Evolutionary conservation across 2,888 invertebrate genomes (phyloP).

Genomic region (Campoplex capitator): DNA sequence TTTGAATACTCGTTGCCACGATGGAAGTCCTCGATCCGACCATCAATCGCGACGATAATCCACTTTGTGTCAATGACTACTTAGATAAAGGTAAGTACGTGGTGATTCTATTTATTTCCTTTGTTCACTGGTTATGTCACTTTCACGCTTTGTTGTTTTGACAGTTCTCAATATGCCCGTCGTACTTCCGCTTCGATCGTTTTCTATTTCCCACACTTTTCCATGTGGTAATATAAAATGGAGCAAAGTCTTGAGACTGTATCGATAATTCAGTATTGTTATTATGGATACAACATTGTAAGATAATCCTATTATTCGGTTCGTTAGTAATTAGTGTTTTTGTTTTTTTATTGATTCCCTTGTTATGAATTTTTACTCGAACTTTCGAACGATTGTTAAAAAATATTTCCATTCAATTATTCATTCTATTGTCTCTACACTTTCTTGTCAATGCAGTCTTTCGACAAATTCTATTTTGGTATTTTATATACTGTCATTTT

Average conservation of each 20-base stretch:
- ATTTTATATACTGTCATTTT: background rate
- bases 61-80: conserved; percentile 80
- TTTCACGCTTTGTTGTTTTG: conserved; percentile 32
- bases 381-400: background rate
- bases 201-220: background rate
- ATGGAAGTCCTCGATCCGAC: conserved; percentile 83
- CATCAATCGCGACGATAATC: conserved; percentile 81
- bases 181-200: conserved; percentile 1
- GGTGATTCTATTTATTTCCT: conserved; percentile 15
- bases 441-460: too few relatives aligned
- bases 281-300: background rate
- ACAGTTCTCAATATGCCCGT: background rate
- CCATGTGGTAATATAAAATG: conserved; percentile 10
- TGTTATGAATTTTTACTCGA: background rate
- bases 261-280: background rate
- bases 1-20: conserved; percentile 23
- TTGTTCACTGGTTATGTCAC: conserved; percentile 48
- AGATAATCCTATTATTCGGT: background rate
- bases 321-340: background rate
- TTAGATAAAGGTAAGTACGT: conserved; percentile 77
- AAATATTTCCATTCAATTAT: background rate
- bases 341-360: background rate
- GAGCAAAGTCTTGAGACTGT: background rate
- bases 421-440: background rate
- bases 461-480: background rate